Percentiles rank a stretch among this genome's conserved stretches.
Conservation (phyloP, 2,113 vertebrate genomes). For the Oryzias melastigma region DNA sequence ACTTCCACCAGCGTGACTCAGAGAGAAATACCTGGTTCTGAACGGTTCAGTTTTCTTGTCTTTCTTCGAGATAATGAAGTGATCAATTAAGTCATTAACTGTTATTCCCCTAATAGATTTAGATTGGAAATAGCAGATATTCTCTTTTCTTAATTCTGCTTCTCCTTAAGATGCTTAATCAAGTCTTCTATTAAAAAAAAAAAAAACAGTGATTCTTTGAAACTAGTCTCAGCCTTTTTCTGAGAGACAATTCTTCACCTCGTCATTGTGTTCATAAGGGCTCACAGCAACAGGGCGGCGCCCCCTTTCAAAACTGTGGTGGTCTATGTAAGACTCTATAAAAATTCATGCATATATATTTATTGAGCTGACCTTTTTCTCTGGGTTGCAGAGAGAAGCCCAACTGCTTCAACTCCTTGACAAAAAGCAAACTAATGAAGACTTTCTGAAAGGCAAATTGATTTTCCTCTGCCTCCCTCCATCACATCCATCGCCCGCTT, state of each 20-base stretch:
- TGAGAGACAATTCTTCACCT: neutral
- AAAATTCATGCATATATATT: slow-evolving; percentile 12
- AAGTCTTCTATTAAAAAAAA: too few relatives aligned
- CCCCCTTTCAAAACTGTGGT: neutral
- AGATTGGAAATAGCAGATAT: too few relatives aligned
- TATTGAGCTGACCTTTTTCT: slow-evolving; percentile 70
- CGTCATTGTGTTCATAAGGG: slow-evolving; percentile 5
- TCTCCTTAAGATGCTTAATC: too few relatives aligned
- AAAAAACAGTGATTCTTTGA: too few relatives aligned
- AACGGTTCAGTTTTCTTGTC: too few relatives aligned
- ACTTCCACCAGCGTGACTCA: too few relatives aligned
- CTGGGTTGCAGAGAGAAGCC: slow-evolving; percentile 41
- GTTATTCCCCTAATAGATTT: too few relatives aligned
- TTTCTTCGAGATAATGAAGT: too few relatives aligned
- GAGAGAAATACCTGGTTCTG: too few relatives aligned
- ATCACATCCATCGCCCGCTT: slow-evolving; percentile 18
- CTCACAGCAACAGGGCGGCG: neutral
- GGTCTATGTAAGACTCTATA: slow-evolving; percentile 4
- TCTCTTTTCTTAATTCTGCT: too few relatives aligned
- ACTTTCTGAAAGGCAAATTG: slow-evolving; percentile 70
- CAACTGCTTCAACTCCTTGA: slow-evolving; percentile 51
- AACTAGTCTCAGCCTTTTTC: too few relatives aligned
- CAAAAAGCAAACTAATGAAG: slow-evolving; percentile 72
- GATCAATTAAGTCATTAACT: too few relatives aligned
- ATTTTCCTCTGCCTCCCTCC: slow-evolving; percentile 49